A percentile compares a stretch with the other conserved stretches of the same genome.
phyloP scores from a whole-genome alignment of 2,888 invertebrate species.

The Plebejus anna region DNA sequence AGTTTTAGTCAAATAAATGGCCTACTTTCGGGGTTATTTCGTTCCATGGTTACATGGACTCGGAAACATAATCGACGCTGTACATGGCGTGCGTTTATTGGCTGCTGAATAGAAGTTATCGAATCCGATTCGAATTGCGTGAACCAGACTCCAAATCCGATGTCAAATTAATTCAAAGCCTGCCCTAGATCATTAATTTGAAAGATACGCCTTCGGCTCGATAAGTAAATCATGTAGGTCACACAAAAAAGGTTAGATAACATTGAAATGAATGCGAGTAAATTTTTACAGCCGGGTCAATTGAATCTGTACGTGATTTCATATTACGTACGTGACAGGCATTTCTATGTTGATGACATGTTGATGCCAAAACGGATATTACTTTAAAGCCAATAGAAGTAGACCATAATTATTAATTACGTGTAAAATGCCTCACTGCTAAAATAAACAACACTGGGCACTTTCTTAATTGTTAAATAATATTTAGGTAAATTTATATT shows the following conservation, averaged over 20 bases:
- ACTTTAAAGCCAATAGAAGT: no score
- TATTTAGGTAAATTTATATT: no score
- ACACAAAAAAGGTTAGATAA: slow-evolving; percentile 6
- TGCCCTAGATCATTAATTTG: neutral
- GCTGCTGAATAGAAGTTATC: neutral
- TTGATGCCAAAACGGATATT: neutral
- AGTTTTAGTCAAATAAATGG: no score
- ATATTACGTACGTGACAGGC: slow-evolving; percentile 10
- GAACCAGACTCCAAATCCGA: neutral
- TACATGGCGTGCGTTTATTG: neutral
- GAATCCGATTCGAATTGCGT: neutral
- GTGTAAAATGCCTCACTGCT: no score
- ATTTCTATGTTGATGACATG: neutral
- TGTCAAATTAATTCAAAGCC: neutral
- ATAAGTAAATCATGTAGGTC: neutral
- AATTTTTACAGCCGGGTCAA: slow-evolving; percentile 22
- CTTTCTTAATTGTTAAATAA: no score
- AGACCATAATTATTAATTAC: no score
- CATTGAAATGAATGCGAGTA: slow-evolving; percentile 17
- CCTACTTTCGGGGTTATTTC: no score
- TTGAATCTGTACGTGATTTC: slow-evolving; percentile 28
- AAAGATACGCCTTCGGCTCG: neutral
- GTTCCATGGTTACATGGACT: no score
- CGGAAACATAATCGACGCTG: no score
- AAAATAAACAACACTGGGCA: no score